A percentile compares a stretch with the other conserved stretches of the same genome.
Conservation (phyloP, 2,113 vertebrate species). For the Atlantisia rogersi region DNA sequence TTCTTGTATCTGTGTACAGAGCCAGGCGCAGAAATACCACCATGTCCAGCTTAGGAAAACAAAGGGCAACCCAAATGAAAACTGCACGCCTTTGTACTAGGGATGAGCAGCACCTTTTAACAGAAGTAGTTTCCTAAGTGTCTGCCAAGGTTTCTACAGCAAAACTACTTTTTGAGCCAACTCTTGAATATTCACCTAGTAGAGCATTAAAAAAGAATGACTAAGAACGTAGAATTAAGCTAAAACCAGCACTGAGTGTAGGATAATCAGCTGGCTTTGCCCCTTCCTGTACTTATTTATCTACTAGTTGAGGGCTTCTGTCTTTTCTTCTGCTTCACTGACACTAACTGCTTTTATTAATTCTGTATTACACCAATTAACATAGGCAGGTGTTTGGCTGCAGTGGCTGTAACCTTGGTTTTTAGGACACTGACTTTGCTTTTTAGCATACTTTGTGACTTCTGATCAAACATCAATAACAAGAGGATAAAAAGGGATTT, state of each 20-base stretch:
- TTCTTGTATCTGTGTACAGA: neutral
- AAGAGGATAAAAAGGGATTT: neutral
- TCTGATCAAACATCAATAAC: neutral
- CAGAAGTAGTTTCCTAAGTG: neutral
- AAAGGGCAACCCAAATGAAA: neutral
- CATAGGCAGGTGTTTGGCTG: neutral
- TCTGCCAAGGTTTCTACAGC: neutral
- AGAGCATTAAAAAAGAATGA: neutral
- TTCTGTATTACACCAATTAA: neutral
- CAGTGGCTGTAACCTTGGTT: neutral
- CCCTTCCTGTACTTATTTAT: neutral
- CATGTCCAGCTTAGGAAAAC: neutral
- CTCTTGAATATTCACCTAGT: neutral
- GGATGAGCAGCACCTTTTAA: neutral
- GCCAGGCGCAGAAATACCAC: neutral
- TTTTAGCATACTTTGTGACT: neutral
- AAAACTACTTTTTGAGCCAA: constrained; percentile 7
- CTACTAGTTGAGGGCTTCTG: neutral
- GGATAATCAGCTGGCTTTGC: neutral
- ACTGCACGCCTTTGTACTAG: neutral
- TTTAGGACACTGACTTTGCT: neutral
- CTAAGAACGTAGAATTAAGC: neutral
- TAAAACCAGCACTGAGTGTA: neutral
- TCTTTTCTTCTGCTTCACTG: neutral
- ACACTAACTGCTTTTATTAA: neutral